Evolutionary conservation across 2,888 invertebrate species (phyloP), one percentile per base, ranked within the genome.

Genomic region (Limnephilus lunatus): DNA sequence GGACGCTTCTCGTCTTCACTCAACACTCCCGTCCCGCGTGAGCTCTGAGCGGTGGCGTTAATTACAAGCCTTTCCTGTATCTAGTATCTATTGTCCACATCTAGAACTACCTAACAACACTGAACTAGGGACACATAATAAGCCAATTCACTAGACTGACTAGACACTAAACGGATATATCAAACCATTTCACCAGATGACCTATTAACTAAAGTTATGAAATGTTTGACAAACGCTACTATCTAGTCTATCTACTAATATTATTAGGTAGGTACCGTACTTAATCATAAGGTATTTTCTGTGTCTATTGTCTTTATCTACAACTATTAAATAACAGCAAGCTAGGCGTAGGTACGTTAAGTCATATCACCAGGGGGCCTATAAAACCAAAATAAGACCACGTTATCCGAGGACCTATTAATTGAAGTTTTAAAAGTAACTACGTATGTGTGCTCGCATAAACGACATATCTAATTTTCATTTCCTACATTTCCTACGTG

Each of bases 1-100:
- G 83, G 83, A 25, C 35, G 44, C 15, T 35, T 12, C 31, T 30
- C 88, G 32, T 81, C 87, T 81, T 86, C 91, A 30, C 86, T 86
- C 91, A 81, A 39, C 91, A 89, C 89, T 89, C 83, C 81, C 53
- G 11, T 19, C 32, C 31, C 88, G n/a, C 89, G 85, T 85, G 89
- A 44, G 85, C n/a, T 31, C 89, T 81, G 32, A n/a, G 81, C 83
- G 91, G 48, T 68, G 68, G 85, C 81, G 88, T 85, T 91, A 91
- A 91, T 91, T 91, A 88, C 91, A n/a, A 19, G 82, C 83, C 53
- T 82, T 31, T 81, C 81, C 83, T 81, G 48, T 80, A 44, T 68
- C 81, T 14, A 85, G 48, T 80, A 44, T 68, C 81, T 14, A 85
- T 85, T 90, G 80, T 82, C 82, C 82, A 32, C 35, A n/a, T n/a